Evolutionary conservation across 2,888 invertebrate species (phyloP).

Genomic region (Luperina testacea): DNA sequence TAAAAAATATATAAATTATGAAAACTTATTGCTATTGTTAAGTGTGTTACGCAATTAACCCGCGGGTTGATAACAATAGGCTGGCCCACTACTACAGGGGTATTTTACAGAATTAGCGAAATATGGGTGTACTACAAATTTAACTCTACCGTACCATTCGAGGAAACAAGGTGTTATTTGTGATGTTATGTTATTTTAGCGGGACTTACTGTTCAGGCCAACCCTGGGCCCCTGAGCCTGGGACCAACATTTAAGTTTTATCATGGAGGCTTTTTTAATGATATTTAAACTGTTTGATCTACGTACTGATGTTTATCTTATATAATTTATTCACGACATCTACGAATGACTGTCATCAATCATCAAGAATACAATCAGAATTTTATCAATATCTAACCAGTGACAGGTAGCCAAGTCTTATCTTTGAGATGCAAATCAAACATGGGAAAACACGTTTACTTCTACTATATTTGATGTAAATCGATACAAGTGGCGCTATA

Average conservation of each 20-base stretch:
- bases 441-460: slow-evolving; percentile 34
- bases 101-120: background rate
- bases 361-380: slow-evolving; percentile 26
- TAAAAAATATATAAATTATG: too few relatives aligned
- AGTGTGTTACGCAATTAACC: too few relatives aligned
- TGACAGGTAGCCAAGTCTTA: slow-evolving; percentile 42
- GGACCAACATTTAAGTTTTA: background rate
- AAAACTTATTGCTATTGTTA: too few relatives aligned
- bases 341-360: slow-evolving; percentile 47
- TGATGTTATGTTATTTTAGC: background rate
- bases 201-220: background rate
- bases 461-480: slow-evolving; percentile 32
- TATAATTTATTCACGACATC: slow-evolving; percentile 15
- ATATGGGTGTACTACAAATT: background rate
- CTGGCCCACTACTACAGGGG: background rate
- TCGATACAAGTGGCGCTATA: slow-evolving; percentile 31
- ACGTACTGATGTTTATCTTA: background rate
- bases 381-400: slow-evolving; percentile 44
- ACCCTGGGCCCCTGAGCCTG: background rate
- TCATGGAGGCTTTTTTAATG: background rate
- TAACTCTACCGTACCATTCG: background rate
- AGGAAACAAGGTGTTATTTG: background rate
- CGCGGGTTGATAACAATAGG: background rate
- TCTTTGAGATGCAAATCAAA: slow-evolving; percentile 47
- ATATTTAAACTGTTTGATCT: background rate